Evolutionary conservation across 1,140 invertebrate species (phyloP), one percentile per base, ranked within the genome.

Genomic region (Drosophila tani): DNA sequence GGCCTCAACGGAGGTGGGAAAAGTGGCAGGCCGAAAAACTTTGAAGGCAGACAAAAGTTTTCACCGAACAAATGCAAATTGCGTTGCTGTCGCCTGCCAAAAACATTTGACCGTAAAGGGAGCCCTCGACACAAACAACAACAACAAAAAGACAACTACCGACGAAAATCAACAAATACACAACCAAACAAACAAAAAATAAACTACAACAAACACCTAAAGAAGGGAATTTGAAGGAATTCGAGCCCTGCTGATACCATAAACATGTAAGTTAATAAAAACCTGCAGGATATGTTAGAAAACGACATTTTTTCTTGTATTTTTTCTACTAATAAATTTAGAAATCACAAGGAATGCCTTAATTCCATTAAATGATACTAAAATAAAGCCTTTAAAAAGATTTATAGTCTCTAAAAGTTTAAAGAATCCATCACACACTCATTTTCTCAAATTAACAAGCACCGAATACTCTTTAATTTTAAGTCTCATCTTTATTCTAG

Each of bases 51-150:
- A 71, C 50, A 69, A 75, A 68, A 74, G 41, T 75, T 74, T 62
- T 74, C 47, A 70, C 27, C 35, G 24, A 59, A 60, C 40, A 66
- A 71, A 84, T 83, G 65, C 65, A 83, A 83, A 83, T 84, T 83
- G 81, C 71, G 82, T 84, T 68, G 76, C 69, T 83, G 65, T 70
- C 58, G 65, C 51, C 81, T 84, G 81, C 81, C 81, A 83, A 83
- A 83, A 73, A 73, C 69, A 73, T 73, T 73, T 84, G 76, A 75
- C 77, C 81, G 62, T 80, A 76, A 84, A 80, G 71, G 76, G 65
- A 84, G 71, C 71, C 53, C 51, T 38, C 40, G 0, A 24, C 58
- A 80, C 53, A 58, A 58, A 66, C 67, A 80, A 41, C 41, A 14
- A 29, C 49, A 27, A 47, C 24, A 67, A 46, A 6, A 15, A 32